Evolutionary conservation across 2,113 vertebrate species (phyloP).

Genomic region (Mustela lutreola): DNA sequence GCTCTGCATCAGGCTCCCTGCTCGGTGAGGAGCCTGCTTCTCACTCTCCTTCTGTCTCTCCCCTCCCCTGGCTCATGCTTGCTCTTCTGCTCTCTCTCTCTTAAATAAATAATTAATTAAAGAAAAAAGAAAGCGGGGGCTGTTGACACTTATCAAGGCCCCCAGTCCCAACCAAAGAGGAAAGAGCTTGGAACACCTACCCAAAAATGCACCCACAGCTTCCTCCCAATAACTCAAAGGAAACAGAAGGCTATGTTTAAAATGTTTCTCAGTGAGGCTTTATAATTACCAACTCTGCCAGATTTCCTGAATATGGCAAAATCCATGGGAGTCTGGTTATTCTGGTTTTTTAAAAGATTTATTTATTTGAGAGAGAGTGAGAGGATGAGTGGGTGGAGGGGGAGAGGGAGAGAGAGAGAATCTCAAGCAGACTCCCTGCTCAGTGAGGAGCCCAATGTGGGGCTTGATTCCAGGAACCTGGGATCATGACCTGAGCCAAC

Average conservation of each 20-base stretch:
- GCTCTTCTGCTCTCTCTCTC: too few species aligned
- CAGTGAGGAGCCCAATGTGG: background rate
- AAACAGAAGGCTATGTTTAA: background rate
- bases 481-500: background rate
- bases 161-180: background rate
- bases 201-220: background rate
- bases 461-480: background rate
- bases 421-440: background rate
- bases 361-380: background rate
- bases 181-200: background rate
- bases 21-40: background rate
- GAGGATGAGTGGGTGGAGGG: background rate
- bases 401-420: background rate
- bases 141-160: background rate
- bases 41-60: background rate
- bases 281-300: background rate
- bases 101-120: background rate
- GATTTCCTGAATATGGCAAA: constrained; percentile 28
- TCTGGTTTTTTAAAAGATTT: background rate
- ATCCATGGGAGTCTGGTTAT: background rate
- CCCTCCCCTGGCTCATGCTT: too few species aligned
- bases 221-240: constrained; percentile 1
- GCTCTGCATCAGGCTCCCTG: background rate
- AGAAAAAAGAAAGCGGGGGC: background rate
- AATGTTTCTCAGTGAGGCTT: background rate